Percentiles rank a stretch among this genome's conserved stretches.
Conservation (phyloP, 2,113 vertebrate genomes). For the Sylvia atricapilla region DNA sequence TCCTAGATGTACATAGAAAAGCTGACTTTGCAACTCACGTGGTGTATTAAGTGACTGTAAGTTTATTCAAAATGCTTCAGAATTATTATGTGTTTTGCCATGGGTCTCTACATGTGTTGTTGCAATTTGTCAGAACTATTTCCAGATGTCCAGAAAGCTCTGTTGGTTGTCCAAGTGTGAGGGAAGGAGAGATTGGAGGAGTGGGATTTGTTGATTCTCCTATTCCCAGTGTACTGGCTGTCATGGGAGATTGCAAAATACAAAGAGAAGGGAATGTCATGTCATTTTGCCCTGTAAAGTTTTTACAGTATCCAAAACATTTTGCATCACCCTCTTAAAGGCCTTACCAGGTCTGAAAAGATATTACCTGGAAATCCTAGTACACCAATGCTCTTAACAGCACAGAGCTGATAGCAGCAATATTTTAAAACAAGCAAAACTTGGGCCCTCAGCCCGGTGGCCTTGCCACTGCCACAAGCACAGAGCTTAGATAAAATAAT, state of each 20-base stretch:
- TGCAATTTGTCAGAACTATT: not conserved
- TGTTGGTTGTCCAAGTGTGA: not conserved
- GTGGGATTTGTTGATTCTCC: not conserved
- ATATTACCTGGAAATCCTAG: slow-evolving; percentile 20
- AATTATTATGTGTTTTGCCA: not conserved
- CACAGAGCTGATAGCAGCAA: not conserved
- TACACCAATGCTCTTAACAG: not conserved
- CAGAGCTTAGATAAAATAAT: slow-evolving; percentile 33
- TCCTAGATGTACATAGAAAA: not conserved
- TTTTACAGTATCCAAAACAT: not conserved
- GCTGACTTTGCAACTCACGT: not conserved
- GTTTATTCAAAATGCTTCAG: not conserved
- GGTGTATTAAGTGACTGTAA: not conserved
- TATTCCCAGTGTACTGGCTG: not conserved
- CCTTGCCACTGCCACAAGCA: not conserved
- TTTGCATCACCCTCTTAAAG: not conserved
- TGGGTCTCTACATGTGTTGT: not conserved
- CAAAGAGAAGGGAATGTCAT: not conserved
- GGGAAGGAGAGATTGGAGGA: not conserved
- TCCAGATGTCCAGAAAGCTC: slow-evolving; percentile 12
- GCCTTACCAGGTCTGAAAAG: not conserved
- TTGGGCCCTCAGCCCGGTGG: not conserved
- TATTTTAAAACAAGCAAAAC: slow-evolving; percentile 17
- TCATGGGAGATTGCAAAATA: slow-evolving; percentile 13
- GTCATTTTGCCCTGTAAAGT: not conserved